Evolutionary conservation across 2,888 invertebrate species (phyloP).

Genomic region (Dorcus parallelipipedus): DNA sequence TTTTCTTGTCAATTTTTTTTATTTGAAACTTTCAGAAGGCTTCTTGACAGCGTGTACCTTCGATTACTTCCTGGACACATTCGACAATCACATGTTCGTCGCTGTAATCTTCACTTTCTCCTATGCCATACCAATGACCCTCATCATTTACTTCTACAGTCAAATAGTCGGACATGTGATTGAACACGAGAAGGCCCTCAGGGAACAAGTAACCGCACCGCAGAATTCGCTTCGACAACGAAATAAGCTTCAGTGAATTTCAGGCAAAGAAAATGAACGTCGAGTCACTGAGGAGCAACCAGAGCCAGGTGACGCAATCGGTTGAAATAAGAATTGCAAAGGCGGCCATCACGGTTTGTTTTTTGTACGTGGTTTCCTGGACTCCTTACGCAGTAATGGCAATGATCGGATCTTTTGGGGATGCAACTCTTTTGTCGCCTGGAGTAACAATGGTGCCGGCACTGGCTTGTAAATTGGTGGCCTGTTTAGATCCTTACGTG

Average conservation of each 20-base stretch:
- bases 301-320: conserved; percentile 63
- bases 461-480: conserved; percentile 81
- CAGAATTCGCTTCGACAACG: background rate
- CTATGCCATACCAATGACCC: conserved; percentile 71
- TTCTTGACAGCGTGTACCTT: conserved; percentile 82
- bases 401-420: conserved; percentile 78
- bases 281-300: conserved; percentile 73
- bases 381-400: conserved; percentile 85
- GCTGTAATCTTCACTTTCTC: conserved; percentile 73
- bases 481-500: conserved; percentile 88
- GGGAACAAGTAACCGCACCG: conserved; percentile 54
- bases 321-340: conserved; percentile 85
- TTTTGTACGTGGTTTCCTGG: conserved; percentile 83
- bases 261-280: conserved; percentile 90
- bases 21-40: conserved; percentile 65
- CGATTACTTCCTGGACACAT: conserved; percentile 76
- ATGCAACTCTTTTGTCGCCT: conserved; percentile 68
- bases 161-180: conserved; percentile 87
- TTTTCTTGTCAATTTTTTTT: background rate
- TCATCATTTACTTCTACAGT: conserved; percentile 81
- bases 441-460: conserved; percentile 84
- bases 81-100: conserved; percentile 76
- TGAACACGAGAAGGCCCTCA: conserved; percentile 77
- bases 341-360: conserved; percentile 83
- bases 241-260: conserved; percentile 1